These are phyloP conservation scores for Tamandua tetradactyla DNA, from an alignment of 2,797 vertebrate species.

Conservation along the genomic window DNA sequence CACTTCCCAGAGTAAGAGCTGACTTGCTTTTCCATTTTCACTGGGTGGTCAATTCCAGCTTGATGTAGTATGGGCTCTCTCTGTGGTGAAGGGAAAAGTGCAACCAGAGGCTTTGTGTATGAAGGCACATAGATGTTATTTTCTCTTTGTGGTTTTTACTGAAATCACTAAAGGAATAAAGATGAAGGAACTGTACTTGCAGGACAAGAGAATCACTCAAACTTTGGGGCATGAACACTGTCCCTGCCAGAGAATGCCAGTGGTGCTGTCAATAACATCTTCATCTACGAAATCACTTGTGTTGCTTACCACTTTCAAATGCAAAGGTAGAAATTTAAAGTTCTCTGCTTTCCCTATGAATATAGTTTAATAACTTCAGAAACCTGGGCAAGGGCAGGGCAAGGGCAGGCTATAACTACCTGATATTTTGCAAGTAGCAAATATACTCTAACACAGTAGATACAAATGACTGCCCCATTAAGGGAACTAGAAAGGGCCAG, in stretches of 20 bases:
- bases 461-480: background rate
- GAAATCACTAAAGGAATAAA: background rate
- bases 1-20: rapidly evolving
- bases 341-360: background rate
- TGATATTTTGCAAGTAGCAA: background rate
- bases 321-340: constrained; percentile 35
- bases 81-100: background rate
- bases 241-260: background rate
- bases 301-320: background rate
- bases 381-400: background rate
- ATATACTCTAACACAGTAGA: background rate
- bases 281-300: background rate
- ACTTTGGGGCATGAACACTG: background rate
- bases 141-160: background rate
- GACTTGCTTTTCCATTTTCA: background rate
- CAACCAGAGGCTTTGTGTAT: background rate
- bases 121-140: background rate
- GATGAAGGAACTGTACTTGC: background rate
- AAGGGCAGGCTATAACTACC: background rate
- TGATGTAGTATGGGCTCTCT: background rate
- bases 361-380: background rate
- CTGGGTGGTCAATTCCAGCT: background rate
- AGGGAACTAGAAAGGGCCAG: background rate
- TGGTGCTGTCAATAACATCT: background rate
- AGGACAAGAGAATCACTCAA: background rate